Evolutionary conservation across 2,888 invertebrate genomes (phyloP).

Genomic region (Eilema caniola): DNA sequence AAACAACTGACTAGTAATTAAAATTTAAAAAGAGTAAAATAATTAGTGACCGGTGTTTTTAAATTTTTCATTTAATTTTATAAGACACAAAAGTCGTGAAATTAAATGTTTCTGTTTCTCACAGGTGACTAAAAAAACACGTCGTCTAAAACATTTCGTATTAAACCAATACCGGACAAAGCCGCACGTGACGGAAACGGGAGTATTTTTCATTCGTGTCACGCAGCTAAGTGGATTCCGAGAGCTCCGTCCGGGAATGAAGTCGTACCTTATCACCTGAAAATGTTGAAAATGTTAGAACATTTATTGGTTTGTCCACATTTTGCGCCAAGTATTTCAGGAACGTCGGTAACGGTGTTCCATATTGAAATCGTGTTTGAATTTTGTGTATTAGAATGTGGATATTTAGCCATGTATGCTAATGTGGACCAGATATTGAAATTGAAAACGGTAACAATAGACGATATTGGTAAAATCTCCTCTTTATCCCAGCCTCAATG

Average conservation of each 20-base stretch:
- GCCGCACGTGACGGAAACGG: slow-evolving; percentile 26
- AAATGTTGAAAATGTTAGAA: slow-evolving; percentile 12
- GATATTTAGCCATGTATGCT: background rate
- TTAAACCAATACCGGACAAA: slow-evolving; percentile 17
- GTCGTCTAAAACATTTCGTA: slow-evolving; percentile 22
- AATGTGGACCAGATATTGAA: background rate
- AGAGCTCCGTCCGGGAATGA: slow-evolving; percentile 26
- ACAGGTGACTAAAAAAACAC: background rate
- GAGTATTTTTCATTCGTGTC: slow-evolving; percentile 36
- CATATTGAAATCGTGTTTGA: slow-evolving; percentile 1
- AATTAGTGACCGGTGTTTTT: too few species aligned
- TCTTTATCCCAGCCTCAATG: background rate
- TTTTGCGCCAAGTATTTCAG: background rate
- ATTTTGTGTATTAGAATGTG: background rate
- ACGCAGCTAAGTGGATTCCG: slow-evolving; percentile 36
- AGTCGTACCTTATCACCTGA: slow-evolving; percentile 28
- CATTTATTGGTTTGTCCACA: slow-evolving; percentile 26
- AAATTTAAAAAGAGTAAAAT: too few species aligned
- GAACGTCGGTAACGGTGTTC: background rate
- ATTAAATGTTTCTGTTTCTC: background rate
- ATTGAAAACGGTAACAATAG: background rate
- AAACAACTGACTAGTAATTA: too few species aligned
- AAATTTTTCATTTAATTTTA: too few species aligned
- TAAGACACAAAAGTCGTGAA: background rate
- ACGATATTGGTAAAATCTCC: too few species aligned